Evolutionary conservation across 2,113 vertebrate species (phyloP), one percentile per base, ranked within the genome.

Genomic region (Podilymbus podiceps): DNA sequence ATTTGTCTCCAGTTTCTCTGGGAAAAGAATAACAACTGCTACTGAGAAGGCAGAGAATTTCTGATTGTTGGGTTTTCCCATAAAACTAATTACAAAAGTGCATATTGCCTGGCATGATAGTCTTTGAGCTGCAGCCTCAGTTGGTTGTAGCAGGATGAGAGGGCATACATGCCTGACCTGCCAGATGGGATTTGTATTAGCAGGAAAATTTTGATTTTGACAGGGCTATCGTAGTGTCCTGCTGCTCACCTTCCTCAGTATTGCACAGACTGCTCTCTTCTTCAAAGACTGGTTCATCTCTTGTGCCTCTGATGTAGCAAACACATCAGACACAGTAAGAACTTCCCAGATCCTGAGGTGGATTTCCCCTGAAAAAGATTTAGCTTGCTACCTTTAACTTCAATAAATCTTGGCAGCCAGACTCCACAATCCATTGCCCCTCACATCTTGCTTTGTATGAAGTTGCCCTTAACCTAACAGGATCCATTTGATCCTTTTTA

Each of bases 181-280:
- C 83, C 87, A 89, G 85, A 85, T 89, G 88, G 76, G 88, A 96
- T 97, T 95, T 95, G 78, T 81, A 95, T 89, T 79, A 95, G 79
- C 92, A 95, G 81, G 92, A 92, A 94, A 74, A 95, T 86, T 95
- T 75, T 94, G 69, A 74, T 84, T 97, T 96, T 95, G 92, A 95
- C 94, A 94, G 83, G 82, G 33, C 59, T 95, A 24, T 84, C 40
- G 0, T 53, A 47, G 66, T 38, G 56, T 84, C 88, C 95, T 0
- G 12, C 95, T 89, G 92, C 78, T 96, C 2, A 0, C 55, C 72
- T 86, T 66, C 49, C 59, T 78, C 8, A 1, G 22, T 55, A 25
- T 89, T 73, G 59, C 67, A 25, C 8, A 3, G 50, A 28, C 46
- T 47, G 31, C 69, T 83, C 64, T 69, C 7, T 81, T 50, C 80